Base-by-base conservation (phyloP, 2,113 vertebrate species). In the Anolis carolinensis region DNA sequence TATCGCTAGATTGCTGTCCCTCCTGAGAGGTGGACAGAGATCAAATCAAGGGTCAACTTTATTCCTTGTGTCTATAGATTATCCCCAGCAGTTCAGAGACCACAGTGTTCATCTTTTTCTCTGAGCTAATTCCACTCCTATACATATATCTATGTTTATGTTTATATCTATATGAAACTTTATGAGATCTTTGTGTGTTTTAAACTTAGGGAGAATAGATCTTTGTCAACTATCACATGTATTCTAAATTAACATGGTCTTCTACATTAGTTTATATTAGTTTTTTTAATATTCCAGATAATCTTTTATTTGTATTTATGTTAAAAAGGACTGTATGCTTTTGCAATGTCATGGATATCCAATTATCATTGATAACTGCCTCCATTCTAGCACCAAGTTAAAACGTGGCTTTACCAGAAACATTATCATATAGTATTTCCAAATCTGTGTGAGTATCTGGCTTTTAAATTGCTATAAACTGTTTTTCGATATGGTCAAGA, bases 51-150 rank as follows among this genome's bases (percentile, higher is more conserved):
- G 95, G 96, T 97, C 96, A 97, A 82, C 88, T 92, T 94, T 92
- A 93, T 95, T 95, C 90, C 91, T 90, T 94, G 87, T 95, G 92
- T 96, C 95, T 96, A 94, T 94, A 96, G 96, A 96, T 95, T 93
- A 94, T 94, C 72, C 81, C 90, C 83, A 86, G 88, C 89, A 93
- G 92, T 96, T 92, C 94, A 94, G 94, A 93, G 92, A 90, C 90
- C 67, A 16, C 62, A 83, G 84, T 91, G 89, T 85, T 94, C 84
- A 85, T 93, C 87, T 92, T 87, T 87, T 90, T 86, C 87, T 94
- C 92, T 90, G 86, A 94, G 92, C 76, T 80, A 89, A 13, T 94
- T 93, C 87, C 76, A 25, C 90, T 93, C 81, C 85, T 86, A 25
- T 3, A 86, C 91, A 14, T 87, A 32, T 32, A 39, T 70, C 44